Conservation (phyloP, 2,888 invertebrate genomes). For the Lagria hirta region DNA sequence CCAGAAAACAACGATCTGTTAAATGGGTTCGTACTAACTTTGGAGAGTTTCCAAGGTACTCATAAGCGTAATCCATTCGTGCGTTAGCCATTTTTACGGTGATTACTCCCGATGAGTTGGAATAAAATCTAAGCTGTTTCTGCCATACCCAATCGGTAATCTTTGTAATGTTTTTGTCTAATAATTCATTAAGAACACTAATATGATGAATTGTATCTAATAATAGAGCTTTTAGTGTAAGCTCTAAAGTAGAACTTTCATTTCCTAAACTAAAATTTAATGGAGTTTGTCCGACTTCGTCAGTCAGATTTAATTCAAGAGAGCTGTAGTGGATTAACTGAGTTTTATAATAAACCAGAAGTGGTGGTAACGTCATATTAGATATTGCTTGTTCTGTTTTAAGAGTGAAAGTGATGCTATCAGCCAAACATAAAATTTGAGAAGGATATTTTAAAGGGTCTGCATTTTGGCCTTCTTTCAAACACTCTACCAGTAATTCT, state of each 20-base stretch:
- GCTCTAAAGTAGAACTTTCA: conserved; percentile 52
- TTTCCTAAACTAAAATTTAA: conserved; percentile 28
- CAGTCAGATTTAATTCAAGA: conserved; percentile 47
- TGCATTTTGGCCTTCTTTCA: conserved; percentile 55
- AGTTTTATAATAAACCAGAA: conserved; percentile 56
- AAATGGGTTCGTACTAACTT: conserved; percentile 95
- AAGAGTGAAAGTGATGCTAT: conserved; percentile 82
- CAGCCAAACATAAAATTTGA: conserved; percentile 83
- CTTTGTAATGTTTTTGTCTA: conserved; percentile 67
- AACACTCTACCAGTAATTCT: conserved; percentile 64
- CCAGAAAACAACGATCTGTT: conserved; percentile 97
- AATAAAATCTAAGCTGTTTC: conserved; percentile 87
- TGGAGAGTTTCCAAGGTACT: conserved; percentile 95
- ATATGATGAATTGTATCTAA: conserved; percentile 93
- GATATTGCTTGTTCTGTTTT: conserved; percentile 80
- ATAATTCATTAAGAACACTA: conserved; percentile 75
- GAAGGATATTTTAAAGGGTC: conserved; percentile 69
- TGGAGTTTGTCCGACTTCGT: conserved; percentile 27
- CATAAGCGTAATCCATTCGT: conserved; percentile 93
- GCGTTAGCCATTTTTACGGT: conserved; percentile 89
- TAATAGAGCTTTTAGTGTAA: conserved; percentile 90
- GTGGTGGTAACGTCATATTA: conserved; percentile 61
- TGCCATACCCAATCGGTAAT: conserved; percentile 90
- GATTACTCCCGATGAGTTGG: conserved; percentile 62
- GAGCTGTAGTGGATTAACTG: conserved; percentile 58